phyloP scores from a whole-genome alignment of 2,888 invertebrate genomes.

The Tromatobia lineatoria region DNA sequence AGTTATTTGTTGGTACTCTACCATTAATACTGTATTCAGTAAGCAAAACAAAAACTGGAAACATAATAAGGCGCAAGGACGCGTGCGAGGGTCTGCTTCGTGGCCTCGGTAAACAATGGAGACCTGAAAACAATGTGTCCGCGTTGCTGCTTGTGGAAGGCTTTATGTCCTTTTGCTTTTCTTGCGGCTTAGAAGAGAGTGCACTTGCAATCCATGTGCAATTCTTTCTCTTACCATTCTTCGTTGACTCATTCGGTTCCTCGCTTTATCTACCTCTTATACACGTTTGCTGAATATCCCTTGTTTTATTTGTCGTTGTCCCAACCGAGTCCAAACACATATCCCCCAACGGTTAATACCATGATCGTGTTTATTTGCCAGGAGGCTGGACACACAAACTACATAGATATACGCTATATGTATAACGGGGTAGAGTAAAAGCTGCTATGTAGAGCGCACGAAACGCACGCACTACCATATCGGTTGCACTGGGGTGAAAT shows the following conservation, averaged over 20 bases:
- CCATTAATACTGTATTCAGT: conserved; percentile 30
- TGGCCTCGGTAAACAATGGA: conserved; percentile 68
- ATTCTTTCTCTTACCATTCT: conserved; percentile 24
- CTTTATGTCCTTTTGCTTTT: conserved; percentile 74
- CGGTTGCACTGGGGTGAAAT: conserved; percentile 17
- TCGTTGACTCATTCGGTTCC: conserved; percentile 28
- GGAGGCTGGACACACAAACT: conserved; percentile 16
- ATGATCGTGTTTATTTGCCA: conserved; percentile 43
- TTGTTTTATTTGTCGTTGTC: conserved; percentile 41
- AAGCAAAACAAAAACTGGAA: conserved; percentile 54
- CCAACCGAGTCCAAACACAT: conserved; percentile 38
- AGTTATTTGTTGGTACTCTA: not conserved
- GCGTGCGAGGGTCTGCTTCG: conserved; percentile 57
- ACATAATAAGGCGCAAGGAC: conserved; percentile 59
- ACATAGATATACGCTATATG: conserved; percentile 6
- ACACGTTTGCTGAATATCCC: conserved; percentile 9
- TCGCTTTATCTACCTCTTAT: conserved; percentile 27
- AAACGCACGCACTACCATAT: conserved; percentile 35
- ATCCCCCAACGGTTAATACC: conserved; percentile 43
- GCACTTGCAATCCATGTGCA: conserved; percentile 17
- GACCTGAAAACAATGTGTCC: conserved; percentile 75
- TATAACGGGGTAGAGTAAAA: conserved; percentile 10
- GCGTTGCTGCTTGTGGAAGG: conserved; percentile 69
- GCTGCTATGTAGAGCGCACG: conserved; percentile 2
- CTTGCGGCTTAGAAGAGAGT: conserved; percentile 72